A percentile compares a stretch with the other conserved stretches of the same genome.
phyloP scores from a whole-genome alignment of 1,140 invertebrate genomes.

The Tetraneura akinire region DNA sequence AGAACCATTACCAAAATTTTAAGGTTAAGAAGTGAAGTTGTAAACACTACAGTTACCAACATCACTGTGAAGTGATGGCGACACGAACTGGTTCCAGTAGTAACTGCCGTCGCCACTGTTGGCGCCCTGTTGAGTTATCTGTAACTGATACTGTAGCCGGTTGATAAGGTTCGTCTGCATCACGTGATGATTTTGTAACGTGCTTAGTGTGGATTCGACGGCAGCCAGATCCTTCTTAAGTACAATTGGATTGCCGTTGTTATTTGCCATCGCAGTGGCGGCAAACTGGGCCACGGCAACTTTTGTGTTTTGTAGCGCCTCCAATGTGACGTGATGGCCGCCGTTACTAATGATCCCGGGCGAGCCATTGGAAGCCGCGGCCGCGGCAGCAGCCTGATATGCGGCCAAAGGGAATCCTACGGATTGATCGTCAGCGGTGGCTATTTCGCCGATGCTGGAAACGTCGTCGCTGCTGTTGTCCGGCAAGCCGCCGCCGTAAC shows the following conservation, averaged over 20 bases:
- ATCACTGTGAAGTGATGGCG: slow-evolving; percentile 51
- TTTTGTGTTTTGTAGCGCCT: slow-evolving; percentile 90
- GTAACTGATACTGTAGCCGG: slow-evolving; percentile 85
- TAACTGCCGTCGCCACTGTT: neutral
- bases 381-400: slow-evolving; percentile 56
- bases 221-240: slow-evolving; percentile 86
- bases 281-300: slow-evolving; percentile 93
- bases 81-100: neutral
- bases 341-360: too few species aligned
- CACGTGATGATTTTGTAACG: slow-evolving; percentile 90
- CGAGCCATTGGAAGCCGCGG: slow-evolving; percentile 52
- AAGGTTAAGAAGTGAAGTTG: too few species aligned
- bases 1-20: too few species aligned
- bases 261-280: slow-evolving; percentile 76
- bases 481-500: slow-evolving; percentile 59
- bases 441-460: slow-evolving; percentile 56
- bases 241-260: slow-evolving; percentile 71
- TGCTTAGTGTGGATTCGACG: slow-evolving; percentile 86
- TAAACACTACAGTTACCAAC: too few species aligned
- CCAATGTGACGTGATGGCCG: slow-evolving; percentile 80
- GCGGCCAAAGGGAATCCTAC: slow-evolving; percentile 64
- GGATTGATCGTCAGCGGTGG: slow-evolving; percentile 57
- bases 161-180: slow-evolving; percentile 91
- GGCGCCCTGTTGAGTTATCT: slow-evolving; percentile 65
- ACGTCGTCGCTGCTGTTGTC: slow-evolving; percentile 60